Evolutionary conservation across 2,797 vertebrate genomes (phyloP), one percentile per base, ranked within the genome.

Genomic region (Bryconaethiops microstoma): DNA sequence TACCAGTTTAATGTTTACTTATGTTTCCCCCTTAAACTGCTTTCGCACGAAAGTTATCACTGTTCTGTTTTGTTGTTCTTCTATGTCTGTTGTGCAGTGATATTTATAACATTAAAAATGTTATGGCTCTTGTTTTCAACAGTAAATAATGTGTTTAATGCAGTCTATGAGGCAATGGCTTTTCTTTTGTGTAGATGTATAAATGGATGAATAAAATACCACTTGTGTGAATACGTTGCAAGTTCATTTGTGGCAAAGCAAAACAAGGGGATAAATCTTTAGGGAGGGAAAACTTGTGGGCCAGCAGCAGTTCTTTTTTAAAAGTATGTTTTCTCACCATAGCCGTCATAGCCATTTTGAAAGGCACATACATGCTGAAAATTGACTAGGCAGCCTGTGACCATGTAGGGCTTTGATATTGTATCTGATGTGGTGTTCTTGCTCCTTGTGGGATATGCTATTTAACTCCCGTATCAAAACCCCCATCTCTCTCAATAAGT

Each of bases 1-100:
- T 89, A 85, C 88, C 89, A 85, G 83, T 84, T 92, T 45, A 88
- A 91, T 93, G 92, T 94, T 94, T 94, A 94, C 93, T 93, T 94
- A n/a, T n/a, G 91, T 89, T 84, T 39, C 76, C 68, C 81, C 88
- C 88, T 84, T 85, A 79, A 80, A 86, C 86, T 86, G 86, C 86
- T 89, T 90, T 90, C 81, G 90, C 90, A 92, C 91, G 92, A 87
- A 62, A 90, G 85, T 82, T 85, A 87, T 91, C 84, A 89, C 83
- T 90, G 88, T 91, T 88, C 85, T 73, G 72, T 90, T 86, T 52
- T 77, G 84, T 82, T 89, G 88, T 91, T 88, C 87, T 84, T 82
- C 87, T 45, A 85, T 86, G 84, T 81, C 71, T 91, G 87, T 74
- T 91, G 85, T 91, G 85, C 74, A 86, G 86, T 93, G 86, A 75